These are phyloP conservation scores for Caerostris extrusa DNA, from an alignment of 1,140 invertebrate genomes.

Conservation along the genomic window DNA sequence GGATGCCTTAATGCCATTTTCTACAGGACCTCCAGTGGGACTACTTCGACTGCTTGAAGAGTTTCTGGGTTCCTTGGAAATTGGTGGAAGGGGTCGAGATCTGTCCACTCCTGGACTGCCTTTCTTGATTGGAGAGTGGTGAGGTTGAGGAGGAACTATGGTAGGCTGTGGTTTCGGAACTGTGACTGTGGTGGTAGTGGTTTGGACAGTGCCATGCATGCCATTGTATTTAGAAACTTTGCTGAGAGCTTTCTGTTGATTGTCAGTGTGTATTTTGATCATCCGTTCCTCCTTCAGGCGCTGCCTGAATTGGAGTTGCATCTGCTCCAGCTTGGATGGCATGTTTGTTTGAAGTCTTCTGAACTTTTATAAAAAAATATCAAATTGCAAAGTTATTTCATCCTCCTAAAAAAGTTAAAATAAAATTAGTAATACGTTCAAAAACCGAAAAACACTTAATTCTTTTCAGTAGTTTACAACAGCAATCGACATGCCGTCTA, in stretches of 20 bases:
- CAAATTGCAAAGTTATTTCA: not conserved
- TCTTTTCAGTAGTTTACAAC: no score
- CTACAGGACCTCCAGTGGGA: not conserved
- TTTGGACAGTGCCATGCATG: slow-evolving; percentile 48
- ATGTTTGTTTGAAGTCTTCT: slow-evolving; percentile 21
- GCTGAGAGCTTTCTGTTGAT: slow-evolving; percentile 80
- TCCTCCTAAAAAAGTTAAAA: not conserved
- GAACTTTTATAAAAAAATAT: not conserved
- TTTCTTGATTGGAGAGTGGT: slow-evolving; percentile 78
- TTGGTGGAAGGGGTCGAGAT: slow-evolving; percentile 74
- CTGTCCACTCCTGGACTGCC: slow-evolving; percentile 80
- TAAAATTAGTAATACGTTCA: not conserved
- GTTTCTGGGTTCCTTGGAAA: slow-evolving; percentile 74
- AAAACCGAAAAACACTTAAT: not conserved
- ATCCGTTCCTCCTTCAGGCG: slow-evolving; percentile 81
- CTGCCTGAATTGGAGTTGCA: slow-evolving; percentile 81
- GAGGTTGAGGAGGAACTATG: slow-evolving; percentile 60
- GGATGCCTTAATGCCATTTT: not conserved
- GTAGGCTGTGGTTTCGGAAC: not conserved
- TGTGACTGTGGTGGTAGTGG: slow-evolving; percentile 24
- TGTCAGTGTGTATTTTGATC: slow-evolving; percentile 81
- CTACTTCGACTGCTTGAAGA: slow-evolving; percentile 51
- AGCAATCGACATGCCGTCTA: no score
- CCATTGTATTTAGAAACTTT: slow-evolving; percentile 78
- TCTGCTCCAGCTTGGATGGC: slow-evolving; percentile 80